Base-by-base conservation (phyloP, 2,888 invertebrate genomes). In the Aspidapion aeneum region DNA sequence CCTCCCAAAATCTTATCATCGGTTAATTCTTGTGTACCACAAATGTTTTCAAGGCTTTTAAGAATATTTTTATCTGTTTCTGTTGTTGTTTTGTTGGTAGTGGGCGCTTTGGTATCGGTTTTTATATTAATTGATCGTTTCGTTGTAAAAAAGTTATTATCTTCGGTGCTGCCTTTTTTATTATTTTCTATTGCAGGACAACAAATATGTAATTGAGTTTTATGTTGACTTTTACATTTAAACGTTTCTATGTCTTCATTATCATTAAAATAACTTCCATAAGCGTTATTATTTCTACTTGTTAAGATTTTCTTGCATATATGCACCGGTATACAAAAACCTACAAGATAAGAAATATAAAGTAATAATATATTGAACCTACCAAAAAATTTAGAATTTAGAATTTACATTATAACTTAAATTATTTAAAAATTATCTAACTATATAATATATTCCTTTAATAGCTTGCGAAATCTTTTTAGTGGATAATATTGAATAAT, bases 1-100 rank as follows among this genome's bases (percentile, higher is more conserved):
- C 89, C 89, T 56, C 86, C 86, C 67, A 83, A 84, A 57, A 89
- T 85, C 57, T 84, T 82, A 74, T 88, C 83, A n/a, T 82, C 83
- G 57, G 82, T 81, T 0, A 58, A 55, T 49, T 81, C 82, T 50
- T 83, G 83, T 18, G 35, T 35, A 3, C 82, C 62, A 48, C 62
- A 62, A 7, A 35, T 35, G 12, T 12, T 35, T 35, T 35, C 16
- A 57, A 57, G 2, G 2, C 17, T 20, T 9, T 21, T 18, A 21
- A 21, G 21, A 57, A 12, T 21, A 22, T 16, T 21, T 9, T 17
- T 22, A 21, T 60, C 19, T 3, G 19, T 16, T 17, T 60, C 5
- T 1, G 1, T 9, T 20, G 21, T 48, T 18, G 48, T 16, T 17
- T n/a, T 1, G 19, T 17, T 48, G 12, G 21, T 5, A 21, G 12